phyloP scores from a whole-genome alignment of 2,888 invertebrate species.

The Zaprionus bogoriensis region DNA sequence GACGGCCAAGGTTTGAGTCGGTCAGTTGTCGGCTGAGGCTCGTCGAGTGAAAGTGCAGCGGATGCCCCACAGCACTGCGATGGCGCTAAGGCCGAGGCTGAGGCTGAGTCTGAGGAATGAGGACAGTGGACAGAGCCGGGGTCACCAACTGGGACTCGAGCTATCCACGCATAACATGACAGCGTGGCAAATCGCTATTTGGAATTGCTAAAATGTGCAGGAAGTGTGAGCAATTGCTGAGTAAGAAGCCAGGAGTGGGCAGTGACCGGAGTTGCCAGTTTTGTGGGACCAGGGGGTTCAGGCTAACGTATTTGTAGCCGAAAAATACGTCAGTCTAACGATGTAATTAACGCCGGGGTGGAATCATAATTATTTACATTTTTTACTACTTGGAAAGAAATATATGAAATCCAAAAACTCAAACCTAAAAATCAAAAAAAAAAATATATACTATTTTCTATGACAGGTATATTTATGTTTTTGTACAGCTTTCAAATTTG shows the following conservation, averaged over 20 bases:
- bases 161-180: constrained; percentile 14
- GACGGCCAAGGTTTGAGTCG: constrained; percentile 58
- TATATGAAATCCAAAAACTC: too few species aligned
- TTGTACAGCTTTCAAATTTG: too few species aligned
- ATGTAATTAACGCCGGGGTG: too few species aligned
- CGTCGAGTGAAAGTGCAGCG: constrained; percentile 69
- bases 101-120: background rate
- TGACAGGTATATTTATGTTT: background rate
- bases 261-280: constrained; percentile 22
- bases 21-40: constrained; percentile 47
- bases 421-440: too few species aligned
- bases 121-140: background rate
- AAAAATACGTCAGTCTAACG: too few species aligned
- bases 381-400: too few species aligned
- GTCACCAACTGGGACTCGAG: background rate
- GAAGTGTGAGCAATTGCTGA: background rate
- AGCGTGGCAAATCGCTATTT: constrained; percentile 11
- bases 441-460: too few species aligned
- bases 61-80: constrained; percentile 19
- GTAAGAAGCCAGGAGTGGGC: background rate
- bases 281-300: too few species aligned
- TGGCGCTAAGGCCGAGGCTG: background rate
- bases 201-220: background rate
- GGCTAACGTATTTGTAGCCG: too few species aligned
- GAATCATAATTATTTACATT: too few species aligned